Evolutionary conservation across 1,140 invertebrate species (phyloP).

Genomic region (Tetramorium alpestre): DNA sequence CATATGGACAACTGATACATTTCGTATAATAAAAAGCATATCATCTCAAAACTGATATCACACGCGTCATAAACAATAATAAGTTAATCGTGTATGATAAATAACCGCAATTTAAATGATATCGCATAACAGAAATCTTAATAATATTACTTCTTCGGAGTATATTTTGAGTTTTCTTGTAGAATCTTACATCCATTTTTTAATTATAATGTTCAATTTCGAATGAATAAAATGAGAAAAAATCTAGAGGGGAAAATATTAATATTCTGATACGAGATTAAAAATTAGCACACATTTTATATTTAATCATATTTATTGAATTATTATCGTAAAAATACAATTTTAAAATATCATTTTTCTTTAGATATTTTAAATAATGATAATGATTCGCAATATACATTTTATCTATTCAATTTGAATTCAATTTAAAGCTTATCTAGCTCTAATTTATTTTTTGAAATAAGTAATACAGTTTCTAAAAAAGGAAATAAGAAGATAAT

Average conservation of each 20-base stretch:
- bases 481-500: neutral
- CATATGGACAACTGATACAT: neutral
- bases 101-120: neutral
- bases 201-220: neutral
- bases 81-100: neutral
- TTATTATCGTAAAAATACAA: neutral
- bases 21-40: neutral
- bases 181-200: neutral
- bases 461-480: neutral
- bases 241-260: neutral
- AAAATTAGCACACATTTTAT: neutral
- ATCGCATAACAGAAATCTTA: neutral
- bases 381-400: neutral
- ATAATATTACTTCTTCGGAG: neutral
- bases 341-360: neutral
- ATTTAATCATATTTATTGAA: neutral
- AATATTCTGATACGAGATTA: neutral
- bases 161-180: neutral
- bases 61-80: neutral
- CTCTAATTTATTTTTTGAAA: neutral
- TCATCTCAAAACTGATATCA: neutral
- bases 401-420: neutral
- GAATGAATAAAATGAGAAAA: neutral
- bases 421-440: neutral
- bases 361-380: conserved; percentile 10